phyloP scores from a whole-genome alignment of 2,797 vertebrate genomes.

The Fringilla coelebs region DNA sequence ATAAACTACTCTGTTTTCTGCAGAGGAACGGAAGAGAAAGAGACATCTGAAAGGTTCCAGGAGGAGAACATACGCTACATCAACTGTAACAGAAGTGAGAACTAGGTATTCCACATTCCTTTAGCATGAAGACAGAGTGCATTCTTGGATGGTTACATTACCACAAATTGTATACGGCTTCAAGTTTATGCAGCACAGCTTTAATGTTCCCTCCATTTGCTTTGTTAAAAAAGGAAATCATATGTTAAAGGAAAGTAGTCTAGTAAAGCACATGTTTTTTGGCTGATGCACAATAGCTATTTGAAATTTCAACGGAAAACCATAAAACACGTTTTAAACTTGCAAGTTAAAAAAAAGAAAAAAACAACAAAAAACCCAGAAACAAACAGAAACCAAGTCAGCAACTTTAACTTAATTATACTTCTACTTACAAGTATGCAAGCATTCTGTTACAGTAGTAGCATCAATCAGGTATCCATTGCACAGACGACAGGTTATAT shows the following conservation, averaged over 20 bases:
- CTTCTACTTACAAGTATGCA: conserved; percentile 92
- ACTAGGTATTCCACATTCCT: neutral
- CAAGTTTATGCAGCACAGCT: neutral
- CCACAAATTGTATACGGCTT: neutral
- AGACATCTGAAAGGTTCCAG: neutral
- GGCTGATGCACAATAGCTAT: neutral
- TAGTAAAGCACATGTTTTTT: neutral
- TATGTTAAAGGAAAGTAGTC: neutral
- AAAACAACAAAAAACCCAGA: too few relatives aligned
- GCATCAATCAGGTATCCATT: conserved; percentile 98
- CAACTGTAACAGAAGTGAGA: neutral
- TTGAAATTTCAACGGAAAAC: neutral
- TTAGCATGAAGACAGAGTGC: neutral
- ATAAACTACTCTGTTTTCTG: neutral
- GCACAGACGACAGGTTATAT: conserved; percentile 98
- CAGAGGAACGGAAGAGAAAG: neutral
- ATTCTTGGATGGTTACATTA: neutral
- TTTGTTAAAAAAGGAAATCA: neutral
- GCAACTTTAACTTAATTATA: neutral
- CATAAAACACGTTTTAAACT: neutral
- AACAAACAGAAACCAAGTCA: neutral
- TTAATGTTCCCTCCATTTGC: neutral
- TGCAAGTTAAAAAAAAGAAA: neutral
- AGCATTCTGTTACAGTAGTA: conserved; percentile 98
- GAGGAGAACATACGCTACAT: neutral